These are phyloP conservation scores for Hapalemur alaotrensis DNA, from an alignment of 2,797 vertebrate genomes.

Conservation along the genomic window DNA sequence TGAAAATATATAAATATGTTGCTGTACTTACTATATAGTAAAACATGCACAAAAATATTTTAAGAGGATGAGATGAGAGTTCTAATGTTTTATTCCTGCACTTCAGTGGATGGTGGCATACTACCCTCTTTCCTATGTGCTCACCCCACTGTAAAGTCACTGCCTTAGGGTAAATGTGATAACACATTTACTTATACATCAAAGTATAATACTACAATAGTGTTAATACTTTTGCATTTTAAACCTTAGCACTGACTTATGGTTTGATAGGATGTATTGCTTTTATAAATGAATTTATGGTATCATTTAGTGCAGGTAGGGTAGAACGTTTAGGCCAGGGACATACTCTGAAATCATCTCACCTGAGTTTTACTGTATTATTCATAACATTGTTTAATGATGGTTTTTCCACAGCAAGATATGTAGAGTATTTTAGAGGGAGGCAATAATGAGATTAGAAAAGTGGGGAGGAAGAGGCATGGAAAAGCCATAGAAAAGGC, in stretches of 20 bases:
- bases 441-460: slow-evolving; percentile 11
- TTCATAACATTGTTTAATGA: background rate
- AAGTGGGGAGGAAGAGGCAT: background rate
- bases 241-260: background rate
- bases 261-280: background rate
- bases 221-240: background rate
- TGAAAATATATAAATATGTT: background rate
- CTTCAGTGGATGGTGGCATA: background rate
- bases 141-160: background rate
- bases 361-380: slow-evolving; percentile 3
- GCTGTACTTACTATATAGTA: background rate
- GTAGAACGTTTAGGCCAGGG: background rate
- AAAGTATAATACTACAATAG: background rate
- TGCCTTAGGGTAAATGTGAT: background rate
- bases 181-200: background rate
- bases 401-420: background rate
- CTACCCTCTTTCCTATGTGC: background rate
- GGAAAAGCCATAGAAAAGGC: background rate
- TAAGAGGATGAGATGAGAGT: background rate
- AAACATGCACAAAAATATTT: background rate
- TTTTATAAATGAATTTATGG: slow-evolving; percentile 11
- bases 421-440: background rate
- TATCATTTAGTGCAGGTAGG: background rate
- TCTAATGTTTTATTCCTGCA: background rate
- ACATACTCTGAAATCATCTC: slow-evolving; percentile 26